A percentile compares a stretch with the other conserved stretches of the same genome.
These are phyloP conservation scores for Chloroceryle aenea DNA, from an alignment of 2,113 vertebrate genomes.

Conservation along the genomic window DNA sequence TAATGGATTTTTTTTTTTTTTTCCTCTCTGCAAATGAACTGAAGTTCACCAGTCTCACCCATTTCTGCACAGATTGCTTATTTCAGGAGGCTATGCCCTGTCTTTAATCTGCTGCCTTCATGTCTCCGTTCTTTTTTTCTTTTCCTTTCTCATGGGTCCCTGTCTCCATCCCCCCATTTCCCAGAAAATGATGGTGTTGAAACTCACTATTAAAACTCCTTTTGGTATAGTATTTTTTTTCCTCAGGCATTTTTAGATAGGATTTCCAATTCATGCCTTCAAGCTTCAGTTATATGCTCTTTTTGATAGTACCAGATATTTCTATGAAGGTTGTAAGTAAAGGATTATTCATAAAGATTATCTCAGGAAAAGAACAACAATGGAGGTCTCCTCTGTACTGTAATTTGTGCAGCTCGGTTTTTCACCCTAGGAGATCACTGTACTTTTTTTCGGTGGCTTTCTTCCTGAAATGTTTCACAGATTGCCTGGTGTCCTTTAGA, in stretches of 20 bases:
- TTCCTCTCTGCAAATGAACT: background rate
- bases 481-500: slow-evolving; percentile 24
- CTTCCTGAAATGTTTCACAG: slow-evolving; percentile 43
- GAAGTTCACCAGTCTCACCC: background rate
- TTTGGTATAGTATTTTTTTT: background rate
- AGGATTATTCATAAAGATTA: slow-evolving; percentile 51
- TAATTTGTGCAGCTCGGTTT: slow-evolving; percentile 37
- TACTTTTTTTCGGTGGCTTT: slow-evolving; percentile 2
- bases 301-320: slow-evolving; percentile 53
- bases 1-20: background rate
- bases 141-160: background rate
- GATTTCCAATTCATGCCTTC: slow-evolving; percentile 27
- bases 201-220: background rate
- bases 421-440: slow-evolving; percentile 22
- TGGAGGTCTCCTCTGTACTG: slow-evolving; percentile 15
- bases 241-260: slow-evolving; percentile 44
- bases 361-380: slow-evolving; percentile 46
- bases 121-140: background rate
- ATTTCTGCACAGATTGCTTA: slow-evolving; percentile 8
- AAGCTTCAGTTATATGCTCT: slow-evolving; percentile 36
- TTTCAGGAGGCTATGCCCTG: background rate
- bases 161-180: background rate
- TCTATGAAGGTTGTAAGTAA: slow-evolving; percentile 39
- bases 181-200: background rate
- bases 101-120: background rate